A percentile compares a stretch with the other conserved stretches of the same genome.
Evolutionary conservation across 2,888 invertebrate genomes (phyloP).

Genomic region (Oxystoma pomonae): DNA sequence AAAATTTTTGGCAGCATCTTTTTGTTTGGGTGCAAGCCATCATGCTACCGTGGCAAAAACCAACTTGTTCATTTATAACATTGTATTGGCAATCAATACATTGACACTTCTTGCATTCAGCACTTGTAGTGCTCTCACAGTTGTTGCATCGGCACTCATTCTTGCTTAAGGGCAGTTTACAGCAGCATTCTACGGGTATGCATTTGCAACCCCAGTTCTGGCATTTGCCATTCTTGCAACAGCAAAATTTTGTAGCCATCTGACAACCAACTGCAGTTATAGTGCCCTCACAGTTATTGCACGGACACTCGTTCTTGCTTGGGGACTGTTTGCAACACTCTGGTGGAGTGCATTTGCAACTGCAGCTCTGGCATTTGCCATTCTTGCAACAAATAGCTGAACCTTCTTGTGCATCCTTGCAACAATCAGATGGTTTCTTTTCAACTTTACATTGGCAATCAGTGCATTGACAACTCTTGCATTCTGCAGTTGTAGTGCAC

Average conservation of each 20-base stretch:
- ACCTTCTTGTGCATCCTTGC: no score
- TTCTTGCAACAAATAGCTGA: not conserved
- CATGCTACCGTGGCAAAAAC: no score
- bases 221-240: constrained; percentile 1
- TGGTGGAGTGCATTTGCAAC: not conserved
- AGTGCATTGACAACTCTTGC: constrained; percentile 1
- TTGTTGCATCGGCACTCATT: constrained; percentile 4
- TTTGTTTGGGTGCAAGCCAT: no score
- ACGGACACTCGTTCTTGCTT: constrained; percentile 1
- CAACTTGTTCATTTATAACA: no score
- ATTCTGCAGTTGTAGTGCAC: not conserved
- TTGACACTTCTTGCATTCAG: constrained; percentile 1
- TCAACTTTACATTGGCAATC: constrained; percentile 5
- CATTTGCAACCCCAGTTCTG: constrained; percentile 4
- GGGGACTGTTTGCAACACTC: not conserved
- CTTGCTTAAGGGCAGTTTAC: not conserved
- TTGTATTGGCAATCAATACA: constrained; percentile 2
- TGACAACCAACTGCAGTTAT: not conserved
- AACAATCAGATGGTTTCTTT: no score
- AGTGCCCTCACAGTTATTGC: not conserved
- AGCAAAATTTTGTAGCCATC: not conserved
- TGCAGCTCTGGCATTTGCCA: constrained; percentile 1
- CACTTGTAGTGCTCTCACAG: not conserved
- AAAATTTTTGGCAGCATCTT: no score
- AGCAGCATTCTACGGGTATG: not conserved